phyloP scores from a whole-genome alignment of 1,140 invertebrate genomes.

The Ostrea edulis region DNA sequence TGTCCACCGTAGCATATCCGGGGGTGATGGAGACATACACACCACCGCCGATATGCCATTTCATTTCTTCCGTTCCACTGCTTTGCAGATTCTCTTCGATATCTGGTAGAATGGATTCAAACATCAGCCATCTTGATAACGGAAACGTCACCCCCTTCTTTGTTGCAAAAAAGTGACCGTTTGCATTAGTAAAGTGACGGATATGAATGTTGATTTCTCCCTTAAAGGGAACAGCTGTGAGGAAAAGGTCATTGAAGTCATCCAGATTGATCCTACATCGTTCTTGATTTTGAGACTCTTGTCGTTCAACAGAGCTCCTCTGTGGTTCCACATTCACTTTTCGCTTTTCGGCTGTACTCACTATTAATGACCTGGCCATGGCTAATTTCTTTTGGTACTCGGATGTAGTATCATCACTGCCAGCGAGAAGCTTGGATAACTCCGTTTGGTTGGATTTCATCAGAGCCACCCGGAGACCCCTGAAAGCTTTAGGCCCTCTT shows the following conservation, averaged over 20 bases:
- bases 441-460: neutral
- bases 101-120: slow-evolving; percentile 22
- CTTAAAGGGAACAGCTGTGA: neutral
- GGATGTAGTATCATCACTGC: neutral
- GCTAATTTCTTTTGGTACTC: slow-evolving; percentile 39
- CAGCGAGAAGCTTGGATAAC: no score
- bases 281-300: neutral
- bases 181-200: neutral
- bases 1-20: neutral
- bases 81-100: slow-evolving; percentile 42
- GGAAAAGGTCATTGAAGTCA: no score
- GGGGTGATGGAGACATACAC: neutral
- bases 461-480: slow-evolving; percentile 6
- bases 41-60: slow-evolving; percentile 34
- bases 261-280: slow-evolving; percentile 8
- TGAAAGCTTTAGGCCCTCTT: slow-evolving; percentile 23
- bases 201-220: slow-evolving; percentile 17
- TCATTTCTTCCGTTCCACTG: slow-evolving; percentile 32
- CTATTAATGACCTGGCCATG: neutral
- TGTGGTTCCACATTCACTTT: neutral
- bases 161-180: neutral
- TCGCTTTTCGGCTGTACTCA: neutral
- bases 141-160: slow-evolving; percentile 37
- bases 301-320: neutral
- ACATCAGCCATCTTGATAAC: slow-evolving; percentile 30